A percentile compares a stretch with the other conserved stretches of the same genome.
Evolutionary conservation across 2,888 invertebrate species (phyloP).

Genomic region (Leptinotarsa rubiginosa): DNA sequence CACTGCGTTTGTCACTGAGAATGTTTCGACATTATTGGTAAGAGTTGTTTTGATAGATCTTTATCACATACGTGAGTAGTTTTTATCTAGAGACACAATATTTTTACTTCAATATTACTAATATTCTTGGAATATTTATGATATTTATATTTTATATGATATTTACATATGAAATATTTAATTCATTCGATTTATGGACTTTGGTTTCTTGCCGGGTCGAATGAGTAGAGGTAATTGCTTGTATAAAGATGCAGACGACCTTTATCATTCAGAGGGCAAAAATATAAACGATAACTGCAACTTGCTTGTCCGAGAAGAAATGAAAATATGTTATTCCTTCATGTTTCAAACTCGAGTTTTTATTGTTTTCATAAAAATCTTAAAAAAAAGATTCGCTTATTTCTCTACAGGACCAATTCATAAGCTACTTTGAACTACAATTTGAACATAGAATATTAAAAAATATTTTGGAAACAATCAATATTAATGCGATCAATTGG

Average conservation of each 20-base stretch:
- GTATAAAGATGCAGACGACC: neutral
- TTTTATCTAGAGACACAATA: slow-evolving; percentile 5
- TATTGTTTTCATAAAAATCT: neutral
- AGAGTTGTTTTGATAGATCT: slow-evolving; percentile 13
- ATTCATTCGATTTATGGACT: slow-evolving; percentile 1
- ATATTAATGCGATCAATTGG: too few relatives aligned
- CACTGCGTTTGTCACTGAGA: neutral
- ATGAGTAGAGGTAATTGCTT: neutral
- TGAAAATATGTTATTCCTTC: neutral
- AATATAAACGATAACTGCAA: neutral
- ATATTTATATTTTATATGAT: too few relatives aligned
- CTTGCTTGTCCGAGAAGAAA: neutral
- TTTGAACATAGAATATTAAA: too few relatives aligned
- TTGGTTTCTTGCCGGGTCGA: neutral
- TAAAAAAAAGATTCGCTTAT: too few relatives aligned
- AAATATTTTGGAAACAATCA: too few relatives aligned
- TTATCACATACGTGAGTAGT: neutral
- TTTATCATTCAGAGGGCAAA: slow-evolving; percentile 6
- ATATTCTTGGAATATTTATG: neutral
- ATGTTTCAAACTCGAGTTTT: neutral
- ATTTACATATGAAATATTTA: neutral
- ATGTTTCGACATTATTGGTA: neutral
- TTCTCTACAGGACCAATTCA: too few relatives aligned
- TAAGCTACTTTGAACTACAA: too few relatives aligned
- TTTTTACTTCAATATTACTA: neutral